phyloP scores from a whole-genome alignment of 2,113 vertebrate genomes.

The Pavo muticus region DNA sequence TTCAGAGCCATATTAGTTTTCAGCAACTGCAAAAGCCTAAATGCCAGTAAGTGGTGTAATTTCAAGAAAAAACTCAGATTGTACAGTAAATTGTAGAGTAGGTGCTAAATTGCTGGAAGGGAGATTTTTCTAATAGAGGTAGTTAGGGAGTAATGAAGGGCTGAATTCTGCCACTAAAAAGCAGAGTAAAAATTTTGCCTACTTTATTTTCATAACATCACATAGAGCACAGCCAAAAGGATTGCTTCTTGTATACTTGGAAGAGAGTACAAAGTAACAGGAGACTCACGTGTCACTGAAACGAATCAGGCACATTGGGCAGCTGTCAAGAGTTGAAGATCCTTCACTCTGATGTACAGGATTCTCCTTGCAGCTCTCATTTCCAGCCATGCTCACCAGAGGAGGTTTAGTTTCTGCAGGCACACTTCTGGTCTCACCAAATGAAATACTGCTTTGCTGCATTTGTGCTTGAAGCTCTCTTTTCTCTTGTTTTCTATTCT shows the following conservation, averaged over 20 bases:
- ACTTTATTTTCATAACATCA: not conserved
- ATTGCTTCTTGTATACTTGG: not conserved
- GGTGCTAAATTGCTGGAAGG: not conserved
- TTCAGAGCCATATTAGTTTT: not conserved
- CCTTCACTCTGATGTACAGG: not conserved
- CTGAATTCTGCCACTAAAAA: not conserved
- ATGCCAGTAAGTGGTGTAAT: not conserved
- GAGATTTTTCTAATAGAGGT: not conserved
- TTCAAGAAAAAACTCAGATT: not conserved
- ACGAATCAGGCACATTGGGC: constrained; percentile 85
- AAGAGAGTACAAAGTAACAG: not conserved
- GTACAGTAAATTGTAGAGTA: not conserved
- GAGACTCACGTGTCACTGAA: constrained; percentile 83
- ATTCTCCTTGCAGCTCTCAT: not conserved
- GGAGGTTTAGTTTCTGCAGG: accelerated
- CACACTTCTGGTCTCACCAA: accelerated
- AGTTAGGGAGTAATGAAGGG: not conserved
- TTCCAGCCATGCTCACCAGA: accelerated
- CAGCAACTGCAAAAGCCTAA: not conserved
- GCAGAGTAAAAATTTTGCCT: not conserved
- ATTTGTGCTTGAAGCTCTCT: not conserved
- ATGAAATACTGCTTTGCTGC: accelerated
- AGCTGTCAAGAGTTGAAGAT: constrained; percentile 70
- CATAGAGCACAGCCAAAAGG: not conserved
- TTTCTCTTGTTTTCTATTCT: accelerated